Percentiles rank a stretch among this genome's conserved stretches.
phyloP scores from a whole-genome alignment of 2,888 invertebrate genomes.

The Prosopocoilus inquinatus region DNA sequence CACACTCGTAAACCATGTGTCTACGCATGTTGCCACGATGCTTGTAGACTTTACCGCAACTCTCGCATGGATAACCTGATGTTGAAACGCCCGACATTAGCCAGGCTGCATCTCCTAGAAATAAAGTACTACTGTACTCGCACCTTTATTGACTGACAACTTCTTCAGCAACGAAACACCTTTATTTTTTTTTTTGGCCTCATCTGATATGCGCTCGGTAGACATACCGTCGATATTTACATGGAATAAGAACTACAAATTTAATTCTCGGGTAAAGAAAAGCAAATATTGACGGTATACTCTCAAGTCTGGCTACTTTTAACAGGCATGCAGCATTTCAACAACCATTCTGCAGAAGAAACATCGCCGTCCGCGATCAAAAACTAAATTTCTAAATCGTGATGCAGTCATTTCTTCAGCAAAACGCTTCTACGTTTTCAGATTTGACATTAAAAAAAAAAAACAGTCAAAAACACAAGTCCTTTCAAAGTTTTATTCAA shows the following conservation, averaged over 20 bases:
- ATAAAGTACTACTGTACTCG: conserved; percentile 47
- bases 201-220: conserved; percentile 15
- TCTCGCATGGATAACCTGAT: conserved; percentile 54
- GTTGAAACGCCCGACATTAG: conserved; percentile 20
- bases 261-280: too few species aligned
- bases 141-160: conserved; percentile 17
- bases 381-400: not conserved
- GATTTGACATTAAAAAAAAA: too few species aligned
- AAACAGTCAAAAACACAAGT: too few species aligned
- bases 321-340: too few species aligned
- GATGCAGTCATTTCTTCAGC: too few species aligned
- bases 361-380: conserved; percentile 2
- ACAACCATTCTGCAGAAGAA: not conserved
- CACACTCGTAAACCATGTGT: conserved; percentile 72
- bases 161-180: conserved; percentile 9
- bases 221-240: conserved; percentile 9
- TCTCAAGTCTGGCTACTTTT: too few species aligned
- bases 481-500: too few species aligned
- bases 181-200: conserved; percentile 11
- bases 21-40: conserved; percentile 75
- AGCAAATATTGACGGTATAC: too few species aligned
- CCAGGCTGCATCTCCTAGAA: conserved; percentile 44
- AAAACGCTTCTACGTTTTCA: too few species aligned
- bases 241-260: too few species aligned
- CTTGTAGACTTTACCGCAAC: conserved; percentile 81